These are phyloP conservation scores for Adoxophyes honmai DNA, from an alignment of 1,140 invertebrate species.

Conservation along the genomic window DNA sequence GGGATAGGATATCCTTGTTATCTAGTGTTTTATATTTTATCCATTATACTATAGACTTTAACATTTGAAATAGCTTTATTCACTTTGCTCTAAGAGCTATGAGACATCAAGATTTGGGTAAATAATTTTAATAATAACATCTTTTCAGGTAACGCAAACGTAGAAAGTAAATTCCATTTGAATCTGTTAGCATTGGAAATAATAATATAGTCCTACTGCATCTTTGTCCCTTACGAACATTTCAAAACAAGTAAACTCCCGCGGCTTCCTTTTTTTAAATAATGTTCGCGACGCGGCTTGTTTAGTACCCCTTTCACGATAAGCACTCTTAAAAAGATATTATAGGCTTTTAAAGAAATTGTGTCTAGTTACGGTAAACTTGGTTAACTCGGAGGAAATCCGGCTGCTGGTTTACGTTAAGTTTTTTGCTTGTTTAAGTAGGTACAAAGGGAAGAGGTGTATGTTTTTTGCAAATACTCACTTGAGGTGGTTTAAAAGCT, in stretches of 20 bases:
- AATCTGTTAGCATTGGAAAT: too few species aligned
- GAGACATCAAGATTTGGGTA: too few species aligned
- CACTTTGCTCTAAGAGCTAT: too few species aligned
- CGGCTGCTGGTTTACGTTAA: conserved; percentile 5
- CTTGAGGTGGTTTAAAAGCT: too few species aligned
- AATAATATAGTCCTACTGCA: not conserved
- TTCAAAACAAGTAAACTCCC: conserved; percentile 64
- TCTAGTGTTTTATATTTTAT: too few species aligned
- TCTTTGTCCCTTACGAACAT: not conserved
- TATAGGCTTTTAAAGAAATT: conserved; percentile 69
- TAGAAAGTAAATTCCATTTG: too few species aligned
- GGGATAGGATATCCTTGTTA: too few species aligned
- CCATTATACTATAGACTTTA: too few species aligned
- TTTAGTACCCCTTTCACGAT: conserved; percentile 64
- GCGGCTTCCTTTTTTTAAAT: conserved; percentile 65
- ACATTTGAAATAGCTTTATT: too few species aligned
- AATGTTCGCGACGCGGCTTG: conserved; percentile 55
- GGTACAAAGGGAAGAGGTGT: not conserved
- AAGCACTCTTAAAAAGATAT: conserved; percentile 67
- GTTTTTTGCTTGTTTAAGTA: not conserved
- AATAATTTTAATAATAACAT: too few species aligned
- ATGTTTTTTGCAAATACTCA: too few species aligned
- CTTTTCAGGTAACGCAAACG: too few species aligned
- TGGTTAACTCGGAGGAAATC: conserved; percentile 18
- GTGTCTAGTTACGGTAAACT: conserved; percentile 27